Percentiles rank a stretch among this genome's conserved stretches.
Conservation (phyloP, 1,140 invertebrate genomes). For the Eriocheir sinensis region DNA sequence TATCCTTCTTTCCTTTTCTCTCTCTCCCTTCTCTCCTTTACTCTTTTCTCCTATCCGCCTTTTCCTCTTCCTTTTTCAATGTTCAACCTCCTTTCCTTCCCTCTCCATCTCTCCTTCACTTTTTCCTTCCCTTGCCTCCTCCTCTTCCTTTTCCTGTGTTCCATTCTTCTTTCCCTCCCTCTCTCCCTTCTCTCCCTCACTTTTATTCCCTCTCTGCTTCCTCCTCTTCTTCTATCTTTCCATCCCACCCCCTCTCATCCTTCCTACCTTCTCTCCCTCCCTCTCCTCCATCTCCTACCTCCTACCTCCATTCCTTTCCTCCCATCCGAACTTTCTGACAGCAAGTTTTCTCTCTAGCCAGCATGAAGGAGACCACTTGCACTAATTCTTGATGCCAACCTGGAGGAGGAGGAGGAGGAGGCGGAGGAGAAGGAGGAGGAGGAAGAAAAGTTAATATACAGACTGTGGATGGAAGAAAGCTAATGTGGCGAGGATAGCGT, state of each 20-base stretch:
- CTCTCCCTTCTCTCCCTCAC: slow-evolving; percentile 48
- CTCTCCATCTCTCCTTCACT: neutral
- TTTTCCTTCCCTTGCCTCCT: neutral
- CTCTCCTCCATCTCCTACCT: neutral
- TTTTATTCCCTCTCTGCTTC: slow-evolving; percentile 32
- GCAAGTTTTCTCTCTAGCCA: no score
- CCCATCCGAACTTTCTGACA: no score
- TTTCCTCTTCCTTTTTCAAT: neutral
- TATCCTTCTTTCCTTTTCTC: neutral
- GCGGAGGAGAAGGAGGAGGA: neutral
- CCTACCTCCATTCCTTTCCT: no score
- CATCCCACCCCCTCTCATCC: neutral
- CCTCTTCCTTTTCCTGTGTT: slow-evolving; percentile 30
- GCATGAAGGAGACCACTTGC: no score
- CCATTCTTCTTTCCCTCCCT: slow-evolving; percentile 31
- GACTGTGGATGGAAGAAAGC: neutral
- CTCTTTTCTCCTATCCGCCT: neutral
- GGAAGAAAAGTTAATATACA: neutral
- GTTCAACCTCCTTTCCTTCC: neutral
- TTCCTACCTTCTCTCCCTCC: slow-evolving; percentile 2
- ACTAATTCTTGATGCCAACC: no score
- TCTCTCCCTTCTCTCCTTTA: neutral
- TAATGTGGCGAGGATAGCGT: neutral
- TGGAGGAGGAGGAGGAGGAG: no score
- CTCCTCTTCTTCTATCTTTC: neutral